These are phyloP conservation scores for Oxyura jamaicensis DNA, from an alignment of 2,113 vertebrate species.

Conservation along the genomic window DNA sequence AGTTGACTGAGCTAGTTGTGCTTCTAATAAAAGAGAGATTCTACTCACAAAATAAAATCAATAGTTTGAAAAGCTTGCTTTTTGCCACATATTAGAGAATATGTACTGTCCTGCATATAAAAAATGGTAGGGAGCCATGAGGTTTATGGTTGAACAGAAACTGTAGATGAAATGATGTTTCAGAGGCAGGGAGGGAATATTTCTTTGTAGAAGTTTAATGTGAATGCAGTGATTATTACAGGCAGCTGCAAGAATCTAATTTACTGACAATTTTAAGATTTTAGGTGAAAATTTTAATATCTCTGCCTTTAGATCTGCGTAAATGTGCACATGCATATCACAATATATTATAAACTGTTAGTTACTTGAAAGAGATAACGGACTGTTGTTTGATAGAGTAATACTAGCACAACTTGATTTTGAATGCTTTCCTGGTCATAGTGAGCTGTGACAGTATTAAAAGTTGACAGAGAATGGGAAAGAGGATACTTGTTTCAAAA, in stretches of 20 bases:
- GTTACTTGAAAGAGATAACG: neutral
- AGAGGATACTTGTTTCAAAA: neutral
- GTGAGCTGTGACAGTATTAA: neutral
- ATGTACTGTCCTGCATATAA: neutral
- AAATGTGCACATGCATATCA: neutral
- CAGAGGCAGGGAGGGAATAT: accelerated
- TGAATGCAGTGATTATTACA: neutral
- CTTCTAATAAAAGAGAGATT: neutral
- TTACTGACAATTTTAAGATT: neutral
- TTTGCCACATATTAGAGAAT: neutral
- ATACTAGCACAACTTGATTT: neutral
- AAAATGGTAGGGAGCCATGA: neutral
- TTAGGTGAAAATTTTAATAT: neutral
- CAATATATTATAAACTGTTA: neutral
- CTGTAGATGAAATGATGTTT: neutral
- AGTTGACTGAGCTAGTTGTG: neutral
- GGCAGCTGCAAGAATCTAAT: neutral
- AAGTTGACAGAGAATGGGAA: neutral
- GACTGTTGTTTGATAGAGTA: neutral
- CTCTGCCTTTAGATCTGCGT: neutral
- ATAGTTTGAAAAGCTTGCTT: neutral
- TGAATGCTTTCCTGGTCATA: neutral
- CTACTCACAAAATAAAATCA: neutral
- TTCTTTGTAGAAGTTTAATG: neutral
- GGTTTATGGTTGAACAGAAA: accelerated